Conservation (phyloP, 2,797 vertebrate species). For the Fistularia tabacaria region DNA sequence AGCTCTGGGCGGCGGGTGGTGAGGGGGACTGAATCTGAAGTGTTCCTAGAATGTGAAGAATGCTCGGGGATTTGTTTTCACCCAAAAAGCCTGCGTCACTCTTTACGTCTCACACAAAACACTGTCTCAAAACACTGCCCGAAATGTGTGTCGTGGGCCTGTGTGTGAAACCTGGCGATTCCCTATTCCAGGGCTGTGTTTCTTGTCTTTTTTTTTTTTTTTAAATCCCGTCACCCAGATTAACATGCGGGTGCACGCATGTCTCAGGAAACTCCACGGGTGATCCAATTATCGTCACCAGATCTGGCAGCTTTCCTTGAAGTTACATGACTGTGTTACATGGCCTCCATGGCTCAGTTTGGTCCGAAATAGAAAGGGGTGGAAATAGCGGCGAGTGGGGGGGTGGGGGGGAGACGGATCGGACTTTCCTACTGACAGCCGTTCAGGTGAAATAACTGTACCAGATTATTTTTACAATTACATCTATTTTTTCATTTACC, state of each 20-base stretch:
- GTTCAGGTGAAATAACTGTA: too few relatives aligned
- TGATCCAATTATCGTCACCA: conserved; percentile 44
- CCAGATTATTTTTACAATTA: too few relatives aligned
- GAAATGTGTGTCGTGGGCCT: too few relatives aligned
- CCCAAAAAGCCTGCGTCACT: too few relatives aligned
- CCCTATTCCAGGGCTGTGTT: neutral
- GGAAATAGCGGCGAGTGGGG: too few relatives aligned
- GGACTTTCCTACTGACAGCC: too few relatives aligned
- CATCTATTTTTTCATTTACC: too few relatives aligned
- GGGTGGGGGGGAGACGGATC: too few relatives aligned
- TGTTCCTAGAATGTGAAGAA: conserved; percentile 4
- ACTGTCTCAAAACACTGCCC: too few relatives aligned
- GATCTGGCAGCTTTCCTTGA: conserved; percentile 16
- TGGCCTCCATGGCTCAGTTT: neutral
- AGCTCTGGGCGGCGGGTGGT: neutral
- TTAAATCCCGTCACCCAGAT: conserved; percentile 3
- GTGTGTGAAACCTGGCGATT: neutral
- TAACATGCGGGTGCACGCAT: neutral
- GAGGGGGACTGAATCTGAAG: neutral
- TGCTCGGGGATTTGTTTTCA: neutral
- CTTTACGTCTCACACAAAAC: too few relatives aligned
- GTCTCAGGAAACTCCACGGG: conserved; percentile 6
- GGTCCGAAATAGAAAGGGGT: too few relatives aligned
- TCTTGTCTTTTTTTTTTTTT: neutral
- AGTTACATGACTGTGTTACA: neutral